Base-by-base conservation (phyloP, 2,113 vertebrate species). In the Bubo blakistoni region DNA sequence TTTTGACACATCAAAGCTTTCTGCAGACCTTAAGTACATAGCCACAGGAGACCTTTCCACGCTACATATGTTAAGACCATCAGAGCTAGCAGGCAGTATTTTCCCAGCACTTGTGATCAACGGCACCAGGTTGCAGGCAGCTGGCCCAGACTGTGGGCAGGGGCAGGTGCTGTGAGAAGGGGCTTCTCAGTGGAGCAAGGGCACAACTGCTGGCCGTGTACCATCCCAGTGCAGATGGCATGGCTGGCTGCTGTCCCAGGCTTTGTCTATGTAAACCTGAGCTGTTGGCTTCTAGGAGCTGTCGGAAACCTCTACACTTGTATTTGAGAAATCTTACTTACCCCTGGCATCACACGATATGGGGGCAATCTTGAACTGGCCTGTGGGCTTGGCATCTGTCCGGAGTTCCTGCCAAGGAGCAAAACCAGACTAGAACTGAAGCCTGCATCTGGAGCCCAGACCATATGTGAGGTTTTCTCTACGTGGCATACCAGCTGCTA, bases 171-270 rank as follows among this genome's bases (percentile, higher is more conserved):
- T 83, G 51, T 1, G 10, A 69, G 81, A 54, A 62, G 51, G 44
- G 29, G 24, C 17, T 62, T 12, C 79, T 62, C 46, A 19, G 58
- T 26, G 36, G 59, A 49, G 63, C 51, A 25, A 0, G 3, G 71
- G 16, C 63, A 94, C 86, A 81, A 42, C 80, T 51, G 61, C 81
- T 86, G 86, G 76, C 83, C 22, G 2, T 46, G 29, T 59, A 38
- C 19, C 63, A 55, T 9, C 69, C 61, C 69, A 10, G 55, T 9
- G 57, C 95, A 96, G 95, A 95, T 94, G 94, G 96, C 61, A 13
- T 1, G 18, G 18, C 73, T 92, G 95, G 83, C 93, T 91, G 38
- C 36, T 14, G 3, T 74, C 91, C 93, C 55, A 51, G 27, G 65
- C 65, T 89, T 61, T 91, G 73, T 38, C 83, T 49, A 0, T 18